Conservation (phyloP, 2,113 vertebrate genomes). For the Ondatra zibethicus region DNA sequence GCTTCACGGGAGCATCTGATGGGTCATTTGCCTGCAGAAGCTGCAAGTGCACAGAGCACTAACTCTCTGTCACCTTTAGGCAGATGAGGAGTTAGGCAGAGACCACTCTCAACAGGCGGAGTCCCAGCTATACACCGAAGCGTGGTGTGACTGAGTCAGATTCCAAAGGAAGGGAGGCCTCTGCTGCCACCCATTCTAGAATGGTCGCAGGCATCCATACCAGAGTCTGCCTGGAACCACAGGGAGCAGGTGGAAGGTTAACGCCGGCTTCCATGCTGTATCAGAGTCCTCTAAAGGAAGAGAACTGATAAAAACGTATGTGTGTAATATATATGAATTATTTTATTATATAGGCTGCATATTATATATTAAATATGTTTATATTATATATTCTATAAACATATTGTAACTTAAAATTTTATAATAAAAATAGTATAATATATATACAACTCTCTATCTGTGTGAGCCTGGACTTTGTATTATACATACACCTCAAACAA, state of each 20-base stretch:
- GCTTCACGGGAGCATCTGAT: neutral
- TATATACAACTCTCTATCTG: neutral
- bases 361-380: neutral
- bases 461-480: neutral
- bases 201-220: neutral
- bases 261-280: neutral
- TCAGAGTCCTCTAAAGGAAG: neutral
- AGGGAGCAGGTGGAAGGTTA: neutral
- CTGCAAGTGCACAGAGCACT: neutral
- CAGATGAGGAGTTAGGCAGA: neutral
- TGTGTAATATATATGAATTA: neutral
- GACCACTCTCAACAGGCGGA: neutral
- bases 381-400: neutral
- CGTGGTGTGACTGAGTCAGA: neutral
- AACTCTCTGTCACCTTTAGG: neutral
- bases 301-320: neutral
- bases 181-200: neutral
- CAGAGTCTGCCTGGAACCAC: neutral
- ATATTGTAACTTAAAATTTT: too few relatives aligned
- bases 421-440: too few relatives aligned
- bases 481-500: neutral
- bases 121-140: neutral
- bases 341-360: too few relatives aligned
- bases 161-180: neutral
- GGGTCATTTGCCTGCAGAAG: too few relatives aligned